Percentiles rank a stretch among this genome's conserved stretches.
phyloP scores from a whole-genome alignment of 2,797 vertebrate species.

The Hydrophis major region DNA sequence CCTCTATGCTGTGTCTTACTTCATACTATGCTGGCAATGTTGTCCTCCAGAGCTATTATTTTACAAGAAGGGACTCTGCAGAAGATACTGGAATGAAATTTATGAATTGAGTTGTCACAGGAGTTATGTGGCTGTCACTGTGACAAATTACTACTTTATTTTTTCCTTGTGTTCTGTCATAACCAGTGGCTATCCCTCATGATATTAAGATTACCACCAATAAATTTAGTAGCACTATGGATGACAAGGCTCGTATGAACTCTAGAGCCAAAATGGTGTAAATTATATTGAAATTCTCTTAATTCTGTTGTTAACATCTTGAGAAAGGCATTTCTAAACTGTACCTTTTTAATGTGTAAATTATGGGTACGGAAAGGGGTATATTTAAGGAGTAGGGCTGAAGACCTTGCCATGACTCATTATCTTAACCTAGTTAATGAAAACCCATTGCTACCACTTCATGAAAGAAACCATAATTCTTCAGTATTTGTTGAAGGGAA shows the following conservation, averaged over 20 bases:
- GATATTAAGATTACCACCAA: neutral
- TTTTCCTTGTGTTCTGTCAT: conserved; percentile 1
- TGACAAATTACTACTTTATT: conserved; percentile 9
- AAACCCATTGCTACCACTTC: neutral
- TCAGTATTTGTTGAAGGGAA: neutral
- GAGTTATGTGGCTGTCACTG: conserved; percentile 12
- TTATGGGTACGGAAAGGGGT: neutral
- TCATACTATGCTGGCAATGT: neutral
- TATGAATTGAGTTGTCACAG: conserved; percentile 25
- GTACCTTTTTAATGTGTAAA: neutral
- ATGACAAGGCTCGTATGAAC: neutral
- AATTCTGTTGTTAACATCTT: neutral
- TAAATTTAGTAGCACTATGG: conserved; percentile 3
- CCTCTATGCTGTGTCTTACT: neutral
- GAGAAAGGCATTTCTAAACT: neutral
- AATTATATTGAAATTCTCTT: neutral
- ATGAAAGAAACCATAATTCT: neutral
- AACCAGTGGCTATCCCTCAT: conserved; percentile 1
- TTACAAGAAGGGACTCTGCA: neutral
- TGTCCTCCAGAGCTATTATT: neutral
- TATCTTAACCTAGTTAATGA: neutral
- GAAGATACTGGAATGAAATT: neutral
- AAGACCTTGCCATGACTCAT: neutral
- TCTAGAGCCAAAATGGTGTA: neutral
- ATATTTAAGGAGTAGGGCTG: neutral